Evolutionary conservation across 2,888 invertebrate genomes (phyloP), one percentile per base, ranked within the genome.

Genomic region (Temnothorax rugatulus): DNA sequence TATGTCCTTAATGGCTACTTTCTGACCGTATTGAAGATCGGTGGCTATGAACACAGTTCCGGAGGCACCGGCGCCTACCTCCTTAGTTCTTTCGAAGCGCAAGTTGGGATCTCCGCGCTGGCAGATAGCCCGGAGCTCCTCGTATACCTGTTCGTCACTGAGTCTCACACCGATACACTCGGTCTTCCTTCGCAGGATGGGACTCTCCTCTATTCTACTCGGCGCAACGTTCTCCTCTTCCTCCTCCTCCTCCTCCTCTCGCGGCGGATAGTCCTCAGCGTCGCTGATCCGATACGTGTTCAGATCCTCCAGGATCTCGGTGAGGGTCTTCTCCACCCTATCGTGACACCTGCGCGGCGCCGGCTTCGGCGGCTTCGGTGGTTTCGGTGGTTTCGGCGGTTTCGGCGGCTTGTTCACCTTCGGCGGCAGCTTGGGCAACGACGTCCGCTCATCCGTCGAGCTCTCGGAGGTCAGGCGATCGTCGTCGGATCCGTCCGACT

Each of bases 1-100:
- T 95, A 99, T 99, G 92, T 98, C 98, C 95, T 99, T 99, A 89
- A 99, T 98, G 47, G 99, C 99, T 9, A 99, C 99, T 93, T 97
- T 96, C 44, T 97, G 96, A 79, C 96, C 96, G 73, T 96, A 96
- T 88, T 96, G 96, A 86, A 96, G 96, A 94, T 98, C 98, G n/a
- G 96, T 96, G 0, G 99, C 99, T 89, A 98, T 98, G 94, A 98
- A 98, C 38, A 99, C 99, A 87, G 97, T 97, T 74, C 99, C 99
- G 50, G 98, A 98, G 64, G 99, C 99, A 18, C 99, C 99, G 44
- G 98, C 97, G 75, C 99, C 99, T 71, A 99, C 97, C 94, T 99
- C 98, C 93, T 97, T 97, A 87, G 97, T 96, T 87, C 97, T 96
- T 88, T 97, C 96, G 94, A 98, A 99, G 88, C 98, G 96, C 34